phyloP scores from a whole-genome alignment of 2,113 vertebrate species.

The Corythornis vintsioides region DNA sequence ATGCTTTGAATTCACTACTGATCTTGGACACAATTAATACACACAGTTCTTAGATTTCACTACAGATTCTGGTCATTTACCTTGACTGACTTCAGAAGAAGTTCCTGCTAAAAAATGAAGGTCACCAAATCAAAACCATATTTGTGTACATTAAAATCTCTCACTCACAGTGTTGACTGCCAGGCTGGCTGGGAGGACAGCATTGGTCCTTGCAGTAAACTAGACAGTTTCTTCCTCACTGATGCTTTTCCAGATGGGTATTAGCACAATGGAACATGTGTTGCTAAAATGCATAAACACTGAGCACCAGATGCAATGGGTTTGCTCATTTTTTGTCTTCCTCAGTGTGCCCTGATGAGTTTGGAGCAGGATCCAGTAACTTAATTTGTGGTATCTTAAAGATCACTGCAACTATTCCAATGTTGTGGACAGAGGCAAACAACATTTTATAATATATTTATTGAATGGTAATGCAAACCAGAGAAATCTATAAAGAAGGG shows the following conservation, averaged over 20 bases:
- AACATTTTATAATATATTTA: conserved; percentile 12
- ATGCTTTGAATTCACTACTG: background rate
- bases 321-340: background rate
- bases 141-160: conserved; percentile 6
- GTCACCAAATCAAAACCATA: conserved; percentile 12
- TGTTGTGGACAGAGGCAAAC: background rate
- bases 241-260: background rate
- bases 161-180: background rate
- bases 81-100: background rate
- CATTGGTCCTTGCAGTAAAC: background rate
- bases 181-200: background rate
- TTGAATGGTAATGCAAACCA: conserved; percentile 39
- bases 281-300: background rate
- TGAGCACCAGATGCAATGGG: background rate
- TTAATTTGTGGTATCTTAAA: conserved; percentile 25
- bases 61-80: conserved; percentile 23
- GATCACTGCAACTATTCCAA: conserved; percentile 1
- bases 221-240: background rate
- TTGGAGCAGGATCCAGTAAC: background rate
- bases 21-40: background rate
- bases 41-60: conserved; percentile 28
- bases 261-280: background rate
- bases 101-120: conserved; percentile 16
- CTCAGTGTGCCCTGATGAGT: background rate
- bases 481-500: background rate